Evolutionary conservation across 1,140 invertebrate species (phyloP).

Genomic region (Hylaeus anthracinus): DNA sequence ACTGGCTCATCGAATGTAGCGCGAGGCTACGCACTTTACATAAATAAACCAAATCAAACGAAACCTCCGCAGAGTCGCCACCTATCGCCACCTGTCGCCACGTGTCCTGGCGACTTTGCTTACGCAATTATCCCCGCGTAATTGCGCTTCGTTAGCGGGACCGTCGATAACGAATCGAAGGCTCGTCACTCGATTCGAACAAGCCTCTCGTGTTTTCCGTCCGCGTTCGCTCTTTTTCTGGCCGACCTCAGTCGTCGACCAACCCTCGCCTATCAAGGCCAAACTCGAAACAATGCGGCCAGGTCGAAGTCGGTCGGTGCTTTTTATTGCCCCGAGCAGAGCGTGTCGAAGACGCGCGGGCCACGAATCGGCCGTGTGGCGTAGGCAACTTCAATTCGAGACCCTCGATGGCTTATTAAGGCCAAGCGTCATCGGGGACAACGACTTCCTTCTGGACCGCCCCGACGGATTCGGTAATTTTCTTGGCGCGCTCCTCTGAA

Average conservation of each 20-base stretch:
- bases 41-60: too few species aligned
- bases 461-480: constrained; percentile 1
- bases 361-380: background rate
- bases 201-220: background rate
- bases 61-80: too few species aligned
- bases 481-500: background rate
- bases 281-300: constrained; percentile 26
- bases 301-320: constrained; percentile 18
- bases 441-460: constrained; percentile 14
- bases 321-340: constrained; percentile 13
- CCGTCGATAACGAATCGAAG: constrained; percentile 21
- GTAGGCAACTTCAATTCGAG: constrained; percentile 48
- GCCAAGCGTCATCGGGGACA: constrained; percentile 70
- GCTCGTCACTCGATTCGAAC: background rate
- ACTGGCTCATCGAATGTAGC: too few species aligned
- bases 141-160: background rate
- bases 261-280: constrained; percentile 27
- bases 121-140: constrained; percentile 18
- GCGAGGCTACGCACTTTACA: too few species aligned
- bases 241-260: background rate
- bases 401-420: constrained; percentile 76
- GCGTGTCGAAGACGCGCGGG: background rate
- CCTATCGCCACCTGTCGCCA: too few species aligned
- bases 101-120: background rate
- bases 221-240: background rate